These are phyloP conservation scores for Rhagoletis pomonella DNA, from an alignment of 1,140 invertebrate genomes.

Conservation along the genomic window DNA sequence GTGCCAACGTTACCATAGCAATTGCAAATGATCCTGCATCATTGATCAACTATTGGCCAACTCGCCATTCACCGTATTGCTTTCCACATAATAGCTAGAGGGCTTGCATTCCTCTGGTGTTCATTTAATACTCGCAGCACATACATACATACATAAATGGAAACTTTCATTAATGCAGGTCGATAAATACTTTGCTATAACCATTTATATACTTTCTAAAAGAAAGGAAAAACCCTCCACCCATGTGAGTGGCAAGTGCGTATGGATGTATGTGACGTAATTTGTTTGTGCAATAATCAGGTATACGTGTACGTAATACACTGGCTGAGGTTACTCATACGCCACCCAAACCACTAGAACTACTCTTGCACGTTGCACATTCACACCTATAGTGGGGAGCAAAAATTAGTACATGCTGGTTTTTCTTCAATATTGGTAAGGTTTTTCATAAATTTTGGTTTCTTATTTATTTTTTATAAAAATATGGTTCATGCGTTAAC, in stretches of 20 bases:
- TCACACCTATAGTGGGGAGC: too few relatives aligned
- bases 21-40: too few relatives aligned
- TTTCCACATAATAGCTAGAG: not conserved
- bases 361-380: too few relatives aligned
- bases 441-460: too few relatives aligned
- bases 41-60: slow-evolving; percentile 13
- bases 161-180: slow-evolving; percentile 35
- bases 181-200: not conserved
- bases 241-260: not conserved
- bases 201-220: not conserved
- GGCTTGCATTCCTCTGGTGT: not conserved
- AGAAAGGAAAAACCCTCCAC: too few relatives aligned
- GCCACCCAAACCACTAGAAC: not conserved
- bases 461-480: too few relatives aligned
- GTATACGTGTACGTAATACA: not conserved
- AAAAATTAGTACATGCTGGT: too few relatives aligned
- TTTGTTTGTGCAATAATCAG: too few relatives aligned
- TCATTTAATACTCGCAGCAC: not conserved
- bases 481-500: too few relatives aligned
- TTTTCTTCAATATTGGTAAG: too few relatives aligned
- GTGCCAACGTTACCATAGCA: not conserved
- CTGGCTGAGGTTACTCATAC: not conserved
- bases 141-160: not conserved
- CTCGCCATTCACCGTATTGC: not conserved
- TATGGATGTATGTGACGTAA: too few relatives aligned